phyloP scores from a whole-genome alignment of 2,888 invertebrate species.

The Nebria salina region DNA sequence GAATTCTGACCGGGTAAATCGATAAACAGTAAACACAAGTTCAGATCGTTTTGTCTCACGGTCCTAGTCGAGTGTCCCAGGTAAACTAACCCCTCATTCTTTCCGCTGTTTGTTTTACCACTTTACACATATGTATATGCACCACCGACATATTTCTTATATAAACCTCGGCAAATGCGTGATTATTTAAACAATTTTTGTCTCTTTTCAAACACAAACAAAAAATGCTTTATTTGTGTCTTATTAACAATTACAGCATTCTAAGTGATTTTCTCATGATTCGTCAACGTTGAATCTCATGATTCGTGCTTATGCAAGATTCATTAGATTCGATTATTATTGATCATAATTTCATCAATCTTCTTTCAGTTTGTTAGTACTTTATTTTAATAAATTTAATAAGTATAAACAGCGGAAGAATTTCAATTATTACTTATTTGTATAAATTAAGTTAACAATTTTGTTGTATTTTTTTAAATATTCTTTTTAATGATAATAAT shows the following conservation, averaged over 20 bases:
- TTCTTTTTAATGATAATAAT: neutral
- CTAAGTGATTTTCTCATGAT: neutral
- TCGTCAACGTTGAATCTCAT: neutral
- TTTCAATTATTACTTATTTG: neutral
- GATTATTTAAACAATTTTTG: slow-evolving; percentile 17
- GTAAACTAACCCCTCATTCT: slow-evolving; percentile 34
- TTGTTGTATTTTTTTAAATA: neutral
- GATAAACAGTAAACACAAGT: neutral
- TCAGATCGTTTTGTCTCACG: slow-evolving; percentile 26
- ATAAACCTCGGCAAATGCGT: slow-evolving; percentile 26
- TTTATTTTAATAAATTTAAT: neutral
- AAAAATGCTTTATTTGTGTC: neutral
- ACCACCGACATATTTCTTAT: slow-evolving; percentile 22
- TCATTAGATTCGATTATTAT: neutral
- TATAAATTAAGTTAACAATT: neutral
- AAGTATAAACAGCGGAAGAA: neutral
- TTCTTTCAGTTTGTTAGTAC: neutral
- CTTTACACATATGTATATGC: slow-evolving; percentile 24
- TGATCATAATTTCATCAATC: neutral
- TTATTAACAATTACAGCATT: neutral
- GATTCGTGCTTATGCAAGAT: neutral
- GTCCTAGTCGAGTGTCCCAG: slow-evolving; percentile 16
- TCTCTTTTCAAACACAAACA: neutral
- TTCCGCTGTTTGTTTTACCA: slow-evolving; percentile 30
- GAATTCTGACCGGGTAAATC: neutral